Conservation (phyloP, 1,140 invertebrate genomes). For the Drosophila subobscura region DNA sequence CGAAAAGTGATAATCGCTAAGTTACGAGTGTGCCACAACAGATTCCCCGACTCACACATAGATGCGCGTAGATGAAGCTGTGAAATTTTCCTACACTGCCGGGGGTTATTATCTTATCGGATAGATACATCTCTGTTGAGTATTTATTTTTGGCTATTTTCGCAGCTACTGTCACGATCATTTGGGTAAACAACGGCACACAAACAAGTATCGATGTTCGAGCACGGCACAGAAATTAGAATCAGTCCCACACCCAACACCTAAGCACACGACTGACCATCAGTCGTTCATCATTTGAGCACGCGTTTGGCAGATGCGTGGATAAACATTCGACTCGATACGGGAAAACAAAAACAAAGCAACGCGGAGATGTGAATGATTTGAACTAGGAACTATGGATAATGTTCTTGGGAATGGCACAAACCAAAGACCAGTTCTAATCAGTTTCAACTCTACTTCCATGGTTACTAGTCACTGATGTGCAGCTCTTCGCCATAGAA, state of each 20-base stretch:
- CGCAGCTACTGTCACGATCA: constrained; percentile 32
- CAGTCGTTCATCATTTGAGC: constrained; percentile 2
- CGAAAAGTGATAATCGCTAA: constrained; percentile 5
- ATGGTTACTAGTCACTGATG: no score
- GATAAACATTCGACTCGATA: not conserved
- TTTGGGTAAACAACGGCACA: not conserved
- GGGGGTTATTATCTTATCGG: constrained; percentile 3
- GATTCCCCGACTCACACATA: not conserved
- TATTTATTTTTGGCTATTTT: not conserved
- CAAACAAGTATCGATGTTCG: not conserved
- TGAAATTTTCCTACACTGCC: no score
- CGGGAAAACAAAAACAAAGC: not conserved
- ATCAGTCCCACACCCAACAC: not conserved
- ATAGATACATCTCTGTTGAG: not conserved
- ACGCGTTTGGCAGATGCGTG: not conserved
- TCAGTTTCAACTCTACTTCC: no score
- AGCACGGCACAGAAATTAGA: not conserved
- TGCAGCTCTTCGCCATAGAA: no score
- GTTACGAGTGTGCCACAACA: constrained; percentile 8
- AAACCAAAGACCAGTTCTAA: no score
- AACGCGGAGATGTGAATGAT: constrained; percentile 1
- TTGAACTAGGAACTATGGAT: not conserved
- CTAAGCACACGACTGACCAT: constrained; percentile 19
- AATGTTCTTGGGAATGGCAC: no score
- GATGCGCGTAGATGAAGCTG: not conserved